Conservation (phyloP, 2,888 invertebrate genomes). For the Hirtodrosophila histrioides region DNA sequence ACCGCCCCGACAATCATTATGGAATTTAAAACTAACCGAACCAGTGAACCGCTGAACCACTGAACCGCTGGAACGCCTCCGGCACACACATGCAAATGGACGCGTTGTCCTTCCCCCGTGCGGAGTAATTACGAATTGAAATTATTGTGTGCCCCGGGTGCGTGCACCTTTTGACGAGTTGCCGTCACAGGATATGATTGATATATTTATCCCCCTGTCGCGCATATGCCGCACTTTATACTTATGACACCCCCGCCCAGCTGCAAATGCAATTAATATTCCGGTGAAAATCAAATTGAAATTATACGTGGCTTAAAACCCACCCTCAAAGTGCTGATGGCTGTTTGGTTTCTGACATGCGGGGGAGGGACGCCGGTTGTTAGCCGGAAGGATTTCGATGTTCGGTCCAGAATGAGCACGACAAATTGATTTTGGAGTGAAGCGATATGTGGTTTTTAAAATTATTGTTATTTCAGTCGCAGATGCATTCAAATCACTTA, state of each 20-base stretch:
- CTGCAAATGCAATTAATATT: slow-evolving; percentile 67
- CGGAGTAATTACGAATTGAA: slow-evolving; percentile 40
- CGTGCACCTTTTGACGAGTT: slow-evolving; percentile 50
- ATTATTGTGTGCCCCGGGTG: slow-evolving; percentile 37
- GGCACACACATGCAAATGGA: slow-evolving; percentile 36
- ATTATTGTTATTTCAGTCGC: slow-evolving; percentile 11
- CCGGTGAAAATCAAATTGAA: slow-evolving; percentile 70
- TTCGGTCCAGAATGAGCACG: slow-evolving; percentile 19
- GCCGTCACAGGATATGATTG: slow-evolving; percentile 40
- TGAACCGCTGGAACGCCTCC: slow-evolving; percentile 11
- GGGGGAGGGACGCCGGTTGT: slow-evolving; percentile 7
- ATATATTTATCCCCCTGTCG: slow-evolving; percentile 23
- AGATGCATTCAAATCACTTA: not conserved
- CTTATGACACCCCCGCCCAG: slow-evolving; percentile 57
- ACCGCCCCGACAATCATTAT: slow-evolving; percentile 57
- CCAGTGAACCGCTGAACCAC: slow-evolving; percentile 10
- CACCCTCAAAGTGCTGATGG: slow-evolving; percentile 41
- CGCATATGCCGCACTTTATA: slow-evolving; percentile 63
- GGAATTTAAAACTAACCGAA: slow-evolving; percentile 61
- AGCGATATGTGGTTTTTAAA: slow-evolving; percentile 11
- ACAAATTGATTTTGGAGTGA: slow-evolving; percentile 51
- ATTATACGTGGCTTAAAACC: slow-evolving; percentile 57
- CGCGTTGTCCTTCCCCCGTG: not conserved
- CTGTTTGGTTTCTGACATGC: slow-evolving; percentile 14
- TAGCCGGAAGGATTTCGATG: not conserved